phyloP scores from a whole-genome alignment of 2,888 invertebrate species.

The Ypsolopha scabrella region DNA sequence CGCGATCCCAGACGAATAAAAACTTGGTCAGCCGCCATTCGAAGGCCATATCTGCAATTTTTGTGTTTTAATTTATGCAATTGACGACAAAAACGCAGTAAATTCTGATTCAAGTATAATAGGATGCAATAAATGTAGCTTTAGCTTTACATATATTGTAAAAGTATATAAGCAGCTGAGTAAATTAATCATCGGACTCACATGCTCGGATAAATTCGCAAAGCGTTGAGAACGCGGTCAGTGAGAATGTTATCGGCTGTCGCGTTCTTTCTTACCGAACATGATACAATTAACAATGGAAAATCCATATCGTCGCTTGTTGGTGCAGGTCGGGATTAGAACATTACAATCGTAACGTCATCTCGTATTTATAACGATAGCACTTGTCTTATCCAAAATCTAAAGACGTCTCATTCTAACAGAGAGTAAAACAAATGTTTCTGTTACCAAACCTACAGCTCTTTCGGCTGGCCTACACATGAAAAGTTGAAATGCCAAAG shows the following conservation, averaged over 20 bases:
- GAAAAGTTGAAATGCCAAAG: too few species aligned
- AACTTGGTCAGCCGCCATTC: not conserved
- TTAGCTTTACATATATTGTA: not conserved
- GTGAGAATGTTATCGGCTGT: not conserved
- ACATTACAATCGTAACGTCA: not conserved
- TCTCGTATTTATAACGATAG: too few species aligned
- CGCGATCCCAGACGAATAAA: not conserved
- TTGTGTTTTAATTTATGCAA: too few species aligned
- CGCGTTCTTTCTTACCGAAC: not conserved
- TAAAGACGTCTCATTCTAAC: too few species aligned
- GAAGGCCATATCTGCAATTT: constrained; percentile 2
- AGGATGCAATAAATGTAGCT: too few species aligned
- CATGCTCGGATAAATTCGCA: not conserved
- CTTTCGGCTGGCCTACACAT: too few species aligned
- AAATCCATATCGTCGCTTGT: not conserved
- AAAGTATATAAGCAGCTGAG: not conserved
- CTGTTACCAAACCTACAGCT: too few species aligned
- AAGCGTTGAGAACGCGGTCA: not conserved
- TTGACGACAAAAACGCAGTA: too few species aligned
- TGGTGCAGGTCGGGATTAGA: constrained; percentile 2
- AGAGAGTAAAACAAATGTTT: too few species aligned
- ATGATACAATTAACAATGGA: not conserved
- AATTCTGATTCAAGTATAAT: too few species aligned
- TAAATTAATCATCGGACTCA: not conserved
- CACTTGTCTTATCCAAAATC: too few species aligned